Base-by-base conservation (phyloP, 2,888 invertebrate species). In the Caradrina kadenii region DNA sequence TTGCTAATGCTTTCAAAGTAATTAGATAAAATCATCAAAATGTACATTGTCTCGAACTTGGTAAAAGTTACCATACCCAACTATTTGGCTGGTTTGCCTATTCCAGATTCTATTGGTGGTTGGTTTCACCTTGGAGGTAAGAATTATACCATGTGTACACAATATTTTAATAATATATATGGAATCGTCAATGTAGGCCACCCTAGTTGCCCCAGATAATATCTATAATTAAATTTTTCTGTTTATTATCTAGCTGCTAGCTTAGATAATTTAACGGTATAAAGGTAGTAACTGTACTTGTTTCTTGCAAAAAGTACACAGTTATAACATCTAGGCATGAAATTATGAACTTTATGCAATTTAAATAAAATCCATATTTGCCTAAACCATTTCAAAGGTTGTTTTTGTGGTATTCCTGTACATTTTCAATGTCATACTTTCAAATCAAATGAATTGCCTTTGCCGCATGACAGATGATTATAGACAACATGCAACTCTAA, bases 121-220 rank as follows among this genome's bases (percentile, higher is more conserved):
- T 98, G 98, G 98, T 98, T 98, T 93, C 97, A 96, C 87, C 96
- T 99, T 80, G 97, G 98, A 94, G 96, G 99, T 98, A 87, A 91
- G 89, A 50, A 50, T 49, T 22, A 55, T 49, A 53, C 80, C 79
- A 79, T 74, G 80, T 68, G 68, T 53, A 73, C 17, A 55, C 39
- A 49, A n/a, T 50, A 55, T 45, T 45, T 11, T 7, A n/a, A 39
- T 52, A 19, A 35, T 19, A 50, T 55, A n/a, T 15, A 45, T 26
- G 50, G 60, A 67, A 49, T 22, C 13, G 2, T 11, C 6, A 19
- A 19, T 45, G 22, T 11, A 39, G 26, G 21, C 19, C n/a, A 1
- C 15, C 22, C 21, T 49, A 62, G 48, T 21, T 45, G 59, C 21
- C 42, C 42, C 35, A 53, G 21, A 69, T 49, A 17, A 35, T 22